phyloP scores from a whole-genome alignment of 2,797 vertebrate genomes.

The Acanthurus lineatus region DNA sequence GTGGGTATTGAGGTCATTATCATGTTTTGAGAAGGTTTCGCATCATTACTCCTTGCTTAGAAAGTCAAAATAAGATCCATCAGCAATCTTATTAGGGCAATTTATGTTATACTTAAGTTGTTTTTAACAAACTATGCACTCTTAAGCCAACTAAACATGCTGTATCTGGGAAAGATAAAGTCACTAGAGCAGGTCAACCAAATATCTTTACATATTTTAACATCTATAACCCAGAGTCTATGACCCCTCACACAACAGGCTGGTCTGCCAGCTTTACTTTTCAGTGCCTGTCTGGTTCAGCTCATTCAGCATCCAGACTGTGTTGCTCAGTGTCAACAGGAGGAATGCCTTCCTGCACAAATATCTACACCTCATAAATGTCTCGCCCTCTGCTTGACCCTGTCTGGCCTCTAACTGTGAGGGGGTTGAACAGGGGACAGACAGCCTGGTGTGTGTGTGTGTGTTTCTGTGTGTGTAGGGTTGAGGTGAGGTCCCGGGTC shows the following conservation, averaged over 20 bases:
- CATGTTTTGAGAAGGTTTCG: conserved; percentile 52
- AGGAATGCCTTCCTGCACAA: conserved; percentile 82
- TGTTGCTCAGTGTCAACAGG: conserved; percentile 77
- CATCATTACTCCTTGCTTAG: conserved; percentile 53
- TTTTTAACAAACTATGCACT: conserved; percentile 17
- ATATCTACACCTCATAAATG: conserved; percentile 87
- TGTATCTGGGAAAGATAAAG: conserved; percentile 26
- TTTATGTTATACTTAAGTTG: conserved; percentile 16
- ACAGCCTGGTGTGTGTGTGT: conserved; percentile 55
- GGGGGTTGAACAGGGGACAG: conserved; percentile 70
- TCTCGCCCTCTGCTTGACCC: conserved; percentile 82
- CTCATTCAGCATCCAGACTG: conserved; percentile 74
- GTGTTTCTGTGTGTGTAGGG: conserved; percentile 35
- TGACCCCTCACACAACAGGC: conserved; percentile 51
- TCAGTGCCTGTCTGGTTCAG: conserved; percentile 59
- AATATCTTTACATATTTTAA: conserved; percentile 20
- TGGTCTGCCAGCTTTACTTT: conserved; percentile 36
- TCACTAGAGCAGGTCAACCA: conserved; percentile 10
- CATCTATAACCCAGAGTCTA: conserved; percentile 37
- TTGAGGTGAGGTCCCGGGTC: conserved; percentile 62
- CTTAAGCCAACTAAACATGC: conserved; percentile 20
- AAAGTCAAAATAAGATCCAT: conserved; percentile 26
- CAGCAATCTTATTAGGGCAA: conserved; percentile 37
- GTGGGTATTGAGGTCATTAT: conserved; percentile 40
- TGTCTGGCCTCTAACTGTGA: conserved; percentile 78